Base-by-base conservation (phyloP, 2,113 vertebrate genomes). In the Clarias batrachus region DNA sequence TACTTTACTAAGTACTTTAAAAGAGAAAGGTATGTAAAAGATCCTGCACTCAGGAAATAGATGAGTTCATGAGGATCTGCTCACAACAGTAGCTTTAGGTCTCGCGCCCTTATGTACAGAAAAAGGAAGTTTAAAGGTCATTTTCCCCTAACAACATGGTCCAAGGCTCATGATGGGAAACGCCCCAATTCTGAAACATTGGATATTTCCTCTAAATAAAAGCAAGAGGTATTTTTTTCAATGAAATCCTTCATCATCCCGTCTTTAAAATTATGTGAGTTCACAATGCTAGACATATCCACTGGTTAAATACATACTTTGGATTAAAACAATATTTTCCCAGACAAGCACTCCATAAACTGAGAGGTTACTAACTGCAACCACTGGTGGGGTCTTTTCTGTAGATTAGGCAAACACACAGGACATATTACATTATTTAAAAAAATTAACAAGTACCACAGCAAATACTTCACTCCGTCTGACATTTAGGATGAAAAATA, bases 401-500 rank as follows among this genome's bases (percentile, higher is more conserved):
- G 88, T 89, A 92, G 74, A 88, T 93, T 90, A 94, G 90, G 91
- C 90, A 90, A 92, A 93, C 93, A 92, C 85, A 88, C 84, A 92
- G 73, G 81, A 92, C 88, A 86, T 92, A 94, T 89, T 90, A 94
- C 93, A 92, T 90, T 89, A 90, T 92, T 48, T 48, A 93, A 93
- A 93, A 94, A 91, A 91, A 91, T 91, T 63, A 94, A 93, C 93
- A 91, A 89, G 91, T 94, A 95, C 93, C 89, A 94, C 92, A 94
- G 91, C 91, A 91, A 92, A 92, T 93, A 94, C 90, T 92, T 93
- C 88, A 94, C 93, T 93, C 92, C 90, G 88, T 91, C 92, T 93
- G 92, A 92, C 90, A 94, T 93, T 92, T 93, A 94, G 92, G 94
- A 88, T 92, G 90, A 86, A 91, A 76, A 91, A 87, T 91, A 90